Evolutionary conservation across 2,888 invertebrate species (phyloP), one percentile per base, ranked within the genome.

Genomic region (Xiphydria camelus): DNA sequence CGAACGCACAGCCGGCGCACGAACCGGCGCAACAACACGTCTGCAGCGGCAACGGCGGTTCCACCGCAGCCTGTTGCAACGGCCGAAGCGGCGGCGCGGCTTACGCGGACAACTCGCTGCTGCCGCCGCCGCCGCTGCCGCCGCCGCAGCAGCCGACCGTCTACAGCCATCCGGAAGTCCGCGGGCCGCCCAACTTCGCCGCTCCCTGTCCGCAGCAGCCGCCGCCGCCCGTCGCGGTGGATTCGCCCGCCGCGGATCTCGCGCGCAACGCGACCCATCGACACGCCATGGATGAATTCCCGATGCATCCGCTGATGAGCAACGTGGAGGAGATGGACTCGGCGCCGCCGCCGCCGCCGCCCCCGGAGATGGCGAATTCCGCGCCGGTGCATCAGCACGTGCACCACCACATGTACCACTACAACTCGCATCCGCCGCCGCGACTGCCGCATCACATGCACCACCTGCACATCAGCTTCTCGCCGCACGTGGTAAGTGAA

Each of bases 371-470:
- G 49, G 58, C 61, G 48, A 60, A 66, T 41, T 55, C 65, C 22
- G 59, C 65, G 56, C 67, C 73, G 21, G 62, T 73, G 35, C 73
- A 70, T 59, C 87, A 85, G 47, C 86, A 88, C 59, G 81, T 88
- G 2, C 88, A 89, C 68, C 89, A 89, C 72, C 88, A 89, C 66
- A 84, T 88, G 79, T 87, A 88, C 64, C 88, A 89, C 74, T 86
- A 86, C 68, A 76, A 82, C 56, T 82, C 82, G 68, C 62, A 59
- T 43, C 57, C 78, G 4, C 52, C 55, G 22, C 41, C 51, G 14
- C 58, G 52, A 31, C 51, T 57, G 15, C 58, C 60, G 19, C 77
- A 76, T 18, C 68, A 76, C 45, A 65, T 77, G 60, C 77, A 77
- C 53, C 83, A 83, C 56, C 77, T 85, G 17, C 84, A 84, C 69